phyloP scores from a whole-genome alignment of 2,888 invertebrate species.

The Drosophila conformis region DNA sequence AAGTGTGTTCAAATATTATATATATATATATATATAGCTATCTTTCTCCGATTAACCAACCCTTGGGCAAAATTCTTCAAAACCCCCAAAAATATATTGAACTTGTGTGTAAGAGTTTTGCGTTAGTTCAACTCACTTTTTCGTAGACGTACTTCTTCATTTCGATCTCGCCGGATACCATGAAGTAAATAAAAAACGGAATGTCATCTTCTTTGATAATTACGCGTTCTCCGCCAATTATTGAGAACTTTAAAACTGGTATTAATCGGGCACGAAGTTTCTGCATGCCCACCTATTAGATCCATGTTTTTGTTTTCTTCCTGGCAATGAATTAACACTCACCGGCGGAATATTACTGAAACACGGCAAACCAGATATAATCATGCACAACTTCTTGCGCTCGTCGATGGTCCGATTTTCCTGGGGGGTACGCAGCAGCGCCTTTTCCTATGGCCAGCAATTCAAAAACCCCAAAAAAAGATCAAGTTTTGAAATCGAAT shows the following conservation, averaged over 20 bases:
- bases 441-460: conserved; percentile 86
- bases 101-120: not conserved
- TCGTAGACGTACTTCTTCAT: conserved; percentile 73
- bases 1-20: not conserved
- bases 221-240: conserved; percentile 86
- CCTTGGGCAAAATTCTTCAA: not conserved
- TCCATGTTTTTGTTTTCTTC: not conserved
- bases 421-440: conserved; percentile 87
- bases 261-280: conserved; percentile 88
- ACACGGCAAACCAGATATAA: conserved; percentile 88
- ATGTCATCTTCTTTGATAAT: conserved; percentile 88
- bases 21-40: not conserved
- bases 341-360: conserved; percentile 88
- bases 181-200: conserved; percentile 88
- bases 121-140: conserved; percentile 59
- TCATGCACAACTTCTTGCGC: conserved; percentile 86
- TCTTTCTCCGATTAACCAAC: not conserved
- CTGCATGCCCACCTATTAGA: conserved; percentile 78
- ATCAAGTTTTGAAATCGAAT: not conserved
- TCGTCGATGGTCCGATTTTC: conserved; percentile 87
- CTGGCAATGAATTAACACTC: conserved; percentile 8
- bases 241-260: conserved; percentile 87
- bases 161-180: conserved; percentile 87
- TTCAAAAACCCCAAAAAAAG: not conserved
- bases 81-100: not conserved